Conservation (phyloP, 2,113 vertebrate species). For the Synodontis membranacea region DNA sequence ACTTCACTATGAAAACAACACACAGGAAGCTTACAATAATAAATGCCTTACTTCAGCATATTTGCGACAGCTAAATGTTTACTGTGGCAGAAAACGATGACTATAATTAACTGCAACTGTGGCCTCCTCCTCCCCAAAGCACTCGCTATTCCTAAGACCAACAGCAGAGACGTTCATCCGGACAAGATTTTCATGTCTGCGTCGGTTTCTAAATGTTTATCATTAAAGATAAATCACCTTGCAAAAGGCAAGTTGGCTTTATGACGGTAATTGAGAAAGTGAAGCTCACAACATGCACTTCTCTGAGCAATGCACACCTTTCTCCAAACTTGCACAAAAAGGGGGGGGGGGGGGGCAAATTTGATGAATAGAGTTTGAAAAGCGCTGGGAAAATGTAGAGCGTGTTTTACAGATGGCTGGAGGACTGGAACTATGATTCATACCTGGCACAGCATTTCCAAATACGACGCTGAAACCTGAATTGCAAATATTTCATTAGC, state of each 20-base stretch:
- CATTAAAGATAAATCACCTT: constrained; percentile 26
- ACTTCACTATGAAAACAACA: constrained; percentile 46
- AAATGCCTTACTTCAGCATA: constrained; percentile 42
- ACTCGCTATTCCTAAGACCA: constrained; percentile 11
- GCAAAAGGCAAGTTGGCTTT: not conserved
- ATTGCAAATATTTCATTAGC: constrained; percentile 59
- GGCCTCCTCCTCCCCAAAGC: constrained; percentile 9
- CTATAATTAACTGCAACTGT: constrained; percentile 38
- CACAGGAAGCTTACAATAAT: constrained; percentile 39
- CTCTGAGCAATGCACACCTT: constrained; percentile 13
- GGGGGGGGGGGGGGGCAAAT: constrained; percentile 52
- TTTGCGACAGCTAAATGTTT: constrained; percentile 43
- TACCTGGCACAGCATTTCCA: constrained; percentile 53
- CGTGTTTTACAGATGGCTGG: constrained; percentile 50
- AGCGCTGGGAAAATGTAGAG: constrained; percentile 55
- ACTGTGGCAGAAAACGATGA: constrained; percentile 33
- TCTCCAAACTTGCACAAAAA: constrained; percentile 22
- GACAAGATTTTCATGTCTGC: constrained; percentile 14
- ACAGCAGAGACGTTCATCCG: constrained; percentile 24
- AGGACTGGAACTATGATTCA: constrained; percentile 43
- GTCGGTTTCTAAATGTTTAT: constrained; percentile 43
- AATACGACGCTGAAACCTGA: constrained; percentile 44
- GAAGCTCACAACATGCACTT: not conserved
- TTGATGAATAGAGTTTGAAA: constrained; percentile 54
- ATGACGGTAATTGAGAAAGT: not conserved